Base-by-base conservation (phyloP, 2,113 vertebrate species). In the Chloropsis cyanopogon region DNA sequence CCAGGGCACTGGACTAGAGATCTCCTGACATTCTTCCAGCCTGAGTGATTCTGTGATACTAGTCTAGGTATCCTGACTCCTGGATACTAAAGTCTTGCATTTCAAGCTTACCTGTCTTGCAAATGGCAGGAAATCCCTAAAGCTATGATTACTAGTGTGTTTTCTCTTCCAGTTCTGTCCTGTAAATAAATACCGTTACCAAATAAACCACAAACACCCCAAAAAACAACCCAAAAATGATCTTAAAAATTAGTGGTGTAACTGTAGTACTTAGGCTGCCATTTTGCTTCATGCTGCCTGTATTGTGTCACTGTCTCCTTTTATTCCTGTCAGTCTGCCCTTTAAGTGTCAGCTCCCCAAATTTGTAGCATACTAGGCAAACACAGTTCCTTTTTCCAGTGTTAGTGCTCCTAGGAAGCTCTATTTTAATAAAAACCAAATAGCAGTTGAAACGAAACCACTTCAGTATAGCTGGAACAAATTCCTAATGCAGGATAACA, bases 181-280 rank as follows among this genome's bases (percentile, higher is more conserved):
- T 82, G 70, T 35, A 64, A 86, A 71, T 54, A 82, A 86, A 72
- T 7, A 1, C 6, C 28, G 7, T 37, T 46, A n/a, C 7, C n/a
- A 29, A 52, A 31, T 7, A 26, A 79, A n/a, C 2, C 2, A 3
- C 7, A 10, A 19, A 7, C 20, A 5, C 6, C 2, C 6, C 7
- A 11, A 52, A 66, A 18, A 29, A 2, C 6, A 56, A 6, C 4
- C 3, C 50, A 25, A 70, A 82, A 23, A 53, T 59, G 17, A 11
- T 26, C 4, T 13, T 41, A 25, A 75, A 78, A 79, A 41, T 49
- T 0, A n/a, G 3, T 17, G 7, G 10, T 24, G 5, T 66, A 37
- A 25, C 12, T 26, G 12, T 39, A 23, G 9, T 52, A 22, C 13
- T 79, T 64, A 49, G 5, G 16, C 11, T 69, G 7, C 7, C 71